These are phyloP conservation scores for Enteromius mattozi DNA, from an alignment of 2,797 vertebrate species.

Conservation along the genomic window DNA sequence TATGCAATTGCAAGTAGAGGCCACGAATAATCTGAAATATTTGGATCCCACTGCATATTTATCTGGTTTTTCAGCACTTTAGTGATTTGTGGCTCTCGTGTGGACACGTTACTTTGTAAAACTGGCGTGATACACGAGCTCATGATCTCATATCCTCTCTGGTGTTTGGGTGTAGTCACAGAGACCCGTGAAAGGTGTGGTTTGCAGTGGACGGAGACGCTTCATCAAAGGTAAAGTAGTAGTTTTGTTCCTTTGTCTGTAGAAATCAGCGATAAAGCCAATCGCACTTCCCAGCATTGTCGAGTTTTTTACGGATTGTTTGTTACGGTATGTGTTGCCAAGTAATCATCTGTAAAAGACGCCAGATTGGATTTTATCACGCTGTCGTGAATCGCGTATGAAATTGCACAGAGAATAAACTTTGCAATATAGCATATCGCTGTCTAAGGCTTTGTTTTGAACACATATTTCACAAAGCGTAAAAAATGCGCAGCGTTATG, in stretches of 20 bases:
- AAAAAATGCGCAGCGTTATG: neutral
- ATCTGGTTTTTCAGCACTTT: neutral
- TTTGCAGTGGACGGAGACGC: neutral
- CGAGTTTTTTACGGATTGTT: neutral
- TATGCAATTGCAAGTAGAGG: neutral
- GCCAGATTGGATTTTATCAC: neutral
- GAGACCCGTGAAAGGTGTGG: slow-evolving; percentile 9
- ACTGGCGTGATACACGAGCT: neutral
- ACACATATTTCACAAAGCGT: neutral
- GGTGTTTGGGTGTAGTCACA: slow-evolving; percentile 9
- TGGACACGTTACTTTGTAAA: neutral
- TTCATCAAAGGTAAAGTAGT: neutral
- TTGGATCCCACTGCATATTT: neutral
- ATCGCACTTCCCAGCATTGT: neutral
- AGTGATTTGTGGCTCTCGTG: neutral
- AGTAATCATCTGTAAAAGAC: neutral
- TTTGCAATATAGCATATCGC: neutral
- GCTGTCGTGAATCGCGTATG: too few relatives aligned
- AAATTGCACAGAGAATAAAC: neutral
- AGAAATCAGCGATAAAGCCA: neutral
- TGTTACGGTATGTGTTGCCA: neutral
- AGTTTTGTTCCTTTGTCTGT: neutral
- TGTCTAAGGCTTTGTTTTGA: neutral
- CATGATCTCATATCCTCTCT: slow-evolving; percentile 31
- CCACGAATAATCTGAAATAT: neutral